Evolutionary conservation across 1,140 invertebrate species (phyloP), one percentile per base, ranked within the genome.

Genomic region (Trypoxylus dichotomus): DNA sequence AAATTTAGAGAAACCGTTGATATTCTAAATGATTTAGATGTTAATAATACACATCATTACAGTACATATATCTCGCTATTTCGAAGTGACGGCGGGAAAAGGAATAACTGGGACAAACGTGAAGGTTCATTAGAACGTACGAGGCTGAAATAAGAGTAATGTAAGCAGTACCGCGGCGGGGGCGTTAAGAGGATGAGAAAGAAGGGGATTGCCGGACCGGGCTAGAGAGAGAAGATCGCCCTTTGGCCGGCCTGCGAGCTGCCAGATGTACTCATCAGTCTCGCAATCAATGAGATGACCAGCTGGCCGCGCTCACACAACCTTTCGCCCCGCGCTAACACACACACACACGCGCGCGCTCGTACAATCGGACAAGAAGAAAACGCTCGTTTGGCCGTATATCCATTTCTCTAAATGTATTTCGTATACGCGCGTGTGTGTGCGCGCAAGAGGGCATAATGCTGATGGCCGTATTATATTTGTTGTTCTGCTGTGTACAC

Each of bases 241-340:
- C 81, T 81, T 81, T 81, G 79, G 79, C 79, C 73, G 78, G 60
- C 60, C 60, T 81, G 81, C 74, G 79, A 81, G 78, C 78, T 79
- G 82, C 81, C 82, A 83, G 81, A 82, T 83, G 82, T 79, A 83
- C 82, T 81, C 82, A 83, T 83, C 80, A 83, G 71, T 68, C 75
- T 72, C 74, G 72, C 78, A 80, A 80, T 80, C 80, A 79, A 82
- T 81, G 82, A 77, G 54, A 43, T 77, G 82, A 78, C 82, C 82
- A 83, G 80, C 82, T 83, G 82, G 47, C 63, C 63, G 77, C 13
- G 24, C 47, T 81, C 82, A 79, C 82, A 82, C 73, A 78, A 21
- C 58, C 24, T 60, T 54, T 77, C 76, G 47, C 24, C 27, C 60
- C 19, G 6, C 19, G 24, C 60, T n/a, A n/a, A n/a, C n/a, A n/a